Conservation (phyloP, 2,113 vertebrate genomes). For the Eupsittula cactorum region DNA sequence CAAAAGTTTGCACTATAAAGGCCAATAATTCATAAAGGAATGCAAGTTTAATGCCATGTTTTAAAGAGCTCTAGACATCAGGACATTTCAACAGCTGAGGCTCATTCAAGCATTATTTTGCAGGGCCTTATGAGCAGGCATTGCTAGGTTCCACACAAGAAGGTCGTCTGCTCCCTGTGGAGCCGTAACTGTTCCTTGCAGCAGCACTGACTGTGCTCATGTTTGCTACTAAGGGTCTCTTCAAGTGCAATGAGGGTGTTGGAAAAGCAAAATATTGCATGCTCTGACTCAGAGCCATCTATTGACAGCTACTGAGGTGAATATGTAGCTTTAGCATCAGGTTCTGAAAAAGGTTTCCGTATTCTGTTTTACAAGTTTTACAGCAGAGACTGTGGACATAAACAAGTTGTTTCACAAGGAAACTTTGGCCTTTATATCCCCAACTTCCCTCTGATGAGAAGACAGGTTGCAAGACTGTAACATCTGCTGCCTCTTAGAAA, state of each 20-base stretch:
- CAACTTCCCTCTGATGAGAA: not conserved
- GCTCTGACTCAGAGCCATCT: not conserved
- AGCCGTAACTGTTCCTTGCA: accelerated
- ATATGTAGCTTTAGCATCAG: not conserved
- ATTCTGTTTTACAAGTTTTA: not conserved
- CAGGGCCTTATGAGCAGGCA: not conserved
- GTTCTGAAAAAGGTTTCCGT: not conserved
- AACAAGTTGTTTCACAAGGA: not conserved
- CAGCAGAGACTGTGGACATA: not conserved
- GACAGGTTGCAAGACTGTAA: not conserved
- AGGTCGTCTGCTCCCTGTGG: not conserved
- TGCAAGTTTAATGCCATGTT: not conserved
- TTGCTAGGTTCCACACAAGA: not conserved
- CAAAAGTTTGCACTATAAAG: not conserved
- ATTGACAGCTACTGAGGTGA: not conserved
- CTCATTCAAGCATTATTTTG: not conserved
- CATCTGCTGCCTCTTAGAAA: not conserved
- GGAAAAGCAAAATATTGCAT: not conserved
- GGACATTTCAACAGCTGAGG: not conserved
- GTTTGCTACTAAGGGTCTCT: not conserved
- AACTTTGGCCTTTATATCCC: not conserved
- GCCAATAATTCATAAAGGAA: not conserved
- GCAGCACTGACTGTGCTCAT: accelerated
- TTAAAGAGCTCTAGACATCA: not conserved
- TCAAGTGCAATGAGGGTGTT: not conserved